Evolutionary conservation across 2,113 vertebrate species (phyloP), one percentile per base, ranked within the genome.

Genomic region (Mus spicilegus): DNA sequence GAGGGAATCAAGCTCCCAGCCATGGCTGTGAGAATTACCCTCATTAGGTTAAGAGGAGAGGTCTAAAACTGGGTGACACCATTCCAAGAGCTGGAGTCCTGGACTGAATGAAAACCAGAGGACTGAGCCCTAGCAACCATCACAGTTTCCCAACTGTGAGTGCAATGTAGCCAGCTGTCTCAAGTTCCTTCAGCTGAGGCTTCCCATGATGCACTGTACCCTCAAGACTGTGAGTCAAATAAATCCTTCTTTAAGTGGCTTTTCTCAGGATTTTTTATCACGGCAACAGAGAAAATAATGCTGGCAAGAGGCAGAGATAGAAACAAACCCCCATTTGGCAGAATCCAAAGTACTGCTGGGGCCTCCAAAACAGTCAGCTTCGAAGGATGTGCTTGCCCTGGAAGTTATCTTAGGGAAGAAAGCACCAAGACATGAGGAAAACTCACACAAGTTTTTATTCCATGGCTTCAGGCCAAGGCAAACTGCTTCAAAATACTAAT

Each of bases 401-500:
- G 49, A 14, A 80, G 28, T 70, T 84, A 46, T 80, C 75, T 81
- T 70, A 30, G 56, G 30, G 24, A 49, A 1, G 24, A 33, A 92
- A n/a, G 1, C 56, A 49, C 22, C 3, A 13, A 69, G 51, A 49
- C 39, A 24, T 75, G 12, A 1, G 0, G 24, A 26, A 28, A 91
- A 91, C 56, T 54, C 20, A 33, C 9, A 65, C 75, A 28, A 75
- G 33, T 72, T 75, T 93, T 89, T 72, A 81, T 93, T 91, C 90
- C 89, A 92, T 33, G 65, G 63, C 89, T 81, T 49, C 22, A 42
- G 80, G 61, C 51, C 70, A 89, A 94, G 26, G 26, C 42, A 87
- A 95, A 94, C 51, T 78, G 22, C 63, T 82, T 54, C 16, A 67
- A n/a, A 96, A 67, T 91, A 39, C 17, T 58, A 39, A 69, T n/a